These are phyloP conservation scores for Eurystomus glaucurus DNA, from an alignment of 2,797 vertebrate genomes.

Conservation along the genomic window DNA sequence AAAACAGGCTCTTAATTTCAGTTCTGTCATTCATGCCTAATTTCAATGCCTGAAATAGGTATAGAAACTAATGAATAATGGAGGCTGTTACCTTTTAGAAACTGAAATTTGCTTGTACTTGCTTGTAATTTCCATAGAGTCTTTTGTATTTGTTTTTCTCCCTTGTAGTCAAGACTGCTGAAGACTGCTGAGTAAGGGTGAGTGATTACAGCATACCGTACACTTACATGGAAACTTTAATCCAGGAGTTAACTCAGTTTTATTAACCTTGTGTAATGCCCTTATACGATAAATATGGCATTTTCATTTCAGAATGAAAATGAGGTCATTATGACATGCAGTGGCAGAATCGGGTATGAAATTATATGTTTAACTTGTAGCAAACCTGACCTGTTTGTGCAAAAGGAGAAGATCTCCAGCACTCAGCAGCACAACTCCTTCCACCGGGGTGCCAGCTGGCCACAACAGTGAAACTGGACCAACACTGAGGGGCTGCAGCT, in stretches of 20 bases:
- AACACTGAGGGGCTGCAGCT: background rate
- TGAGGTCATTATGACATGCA: background rate
- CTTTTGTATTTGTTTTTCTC: background rate
- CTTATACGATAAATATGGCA: background rate
- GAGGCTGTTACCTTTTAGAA: conserved; percentile 16
- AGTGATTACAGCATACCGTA: background rate
- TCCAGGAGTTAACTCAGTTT: background rate
- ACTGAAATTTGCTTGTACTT: conserved; percentile 4
- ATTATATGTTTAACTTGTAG: background rate
- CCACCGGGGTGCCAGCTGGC: rapidly evolving
- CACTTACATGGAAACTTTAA: background rate
- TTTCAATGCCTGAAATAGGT: background rate
- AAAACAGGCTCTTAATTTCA: background rate
- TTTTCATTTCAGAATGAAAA: conserved; percentile 8
- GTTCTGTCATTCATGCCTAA: background rate
- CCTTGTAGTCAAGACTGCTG: background rate
- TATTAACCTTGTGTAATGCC: background rate
- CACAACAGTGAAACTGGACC: background rate
- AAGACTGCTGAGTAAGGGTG: conserved; percentile 6
- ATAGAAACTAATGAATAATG: background rate
- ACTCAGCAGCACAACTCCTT: background rate
- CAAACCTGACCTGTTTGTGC: background rate
- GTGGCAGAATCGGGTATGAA: background rate
- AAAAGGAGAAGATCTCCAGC: background rate
- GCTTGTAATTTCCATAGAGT: conserved; percentile 18